These are phyloP conservation scores for Silurus aristotelis DNA, from an alignment of 2,797 vertebrate genomes.

Conservation along the genomic window DNA sequence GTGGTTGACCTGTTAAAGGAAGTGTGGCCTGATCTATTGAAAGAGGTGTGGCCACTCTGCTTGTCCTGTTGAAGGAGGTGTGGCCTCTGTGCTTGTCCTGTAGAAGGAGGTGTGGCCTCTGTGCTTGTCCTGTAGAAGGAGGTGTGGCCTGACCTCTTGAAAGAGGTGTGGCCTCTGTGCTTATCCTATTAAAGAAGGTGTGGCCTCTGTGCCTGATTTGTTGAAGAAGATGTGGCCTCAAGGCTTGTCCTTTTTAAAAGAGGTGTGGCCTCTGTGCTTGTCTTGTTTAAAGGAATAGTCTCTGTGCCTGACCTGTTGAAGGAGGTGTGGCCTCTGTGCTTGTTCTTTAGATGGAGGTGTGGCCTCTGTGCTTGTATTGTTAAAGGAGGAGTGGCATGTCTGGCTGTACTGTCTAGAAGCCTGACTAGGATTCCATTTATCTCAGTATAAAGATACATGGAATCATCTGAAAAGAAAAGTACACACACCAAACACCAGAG, in stretches of 20 bases:
- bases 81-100: not conserved
- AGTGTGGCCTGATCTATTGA: not conserved
- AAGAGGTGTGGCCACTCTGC: not conserved
- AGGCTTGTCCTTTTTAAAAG: too few species aligned
- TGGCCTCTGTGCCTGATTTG: too few species aligned
- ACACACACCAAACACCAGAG: not conserved
- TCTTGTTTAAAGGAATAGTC: too few species aligned
- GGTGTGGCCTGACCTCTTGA: not conserved
- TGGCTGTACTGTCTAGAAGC: too few species aligned
- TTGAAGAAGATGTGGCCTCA: not conserved
- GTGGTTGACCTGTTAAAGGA: not conserved
- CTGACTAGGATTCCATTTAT: too few species aligned
- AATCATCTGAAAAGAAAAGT: too few species aligned
- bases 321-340: too few species aligned
- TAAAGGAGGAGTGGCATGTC: too few species aligned
- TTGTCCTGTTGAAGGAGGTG: not conserved
- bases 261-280: not conserved
- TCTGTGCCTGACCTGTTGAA: too few species aligned
- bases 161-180: not conserved
- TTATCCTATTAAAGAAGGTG: not conserved
- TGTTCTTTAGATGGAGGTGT: too few species aligned
- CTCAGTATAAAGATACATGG: too few species aligned
- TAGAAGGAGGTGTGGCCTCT: not conserved
- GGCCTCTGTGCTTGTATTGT: too few species aligned
- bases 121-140: not conserved